Percentiles rank a stretch among this genome's conserved stretches.
phyloP scores from a whole-genome alignment of 30 jellyfish, hydroid and myxozoan genomes.

The Cassiopea andromeda region DNA sequence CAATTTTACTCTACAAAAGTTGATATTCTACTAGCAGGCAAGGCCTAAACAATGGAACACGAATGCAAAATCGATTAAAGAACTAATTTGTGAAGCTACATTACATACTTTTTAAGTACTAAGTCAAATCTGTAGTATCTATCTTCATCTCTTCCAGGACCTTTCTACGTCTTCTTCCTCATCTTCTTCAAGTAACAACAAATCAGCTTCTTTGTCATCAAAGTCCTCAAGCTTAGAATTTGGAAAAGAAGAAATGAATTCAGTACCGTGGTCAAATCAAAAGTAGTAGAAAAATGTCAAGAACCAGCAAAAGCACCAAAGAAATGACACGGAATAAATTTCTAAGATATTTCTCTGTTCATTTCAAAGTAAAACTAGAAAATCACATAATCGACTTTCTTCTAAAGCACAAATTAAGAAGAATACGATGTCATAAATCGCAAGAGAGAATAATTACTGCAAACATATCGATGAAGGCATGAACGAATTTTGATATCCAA shows the following conservation, averaged over 20 bases:
- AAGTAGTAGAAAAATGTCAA: background rate
- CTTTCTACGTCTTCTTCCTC: constrained; percentile 97
- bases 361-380: no score
- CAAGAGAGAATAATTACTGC: no score
- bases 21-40: background rate
- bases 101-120: constrained; percentile 19
- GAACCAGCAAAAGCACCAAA: no score
- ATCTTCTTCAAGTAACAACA: constrained; percentile 91
- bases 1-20: background rate
- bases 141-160: constrained; percentile 86
- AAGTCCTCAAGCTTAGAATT: constrained; percentile 69
- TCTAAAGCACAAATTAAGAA: no score
- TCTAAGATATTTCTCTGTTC: no score
- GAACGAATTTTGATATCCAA: no score
- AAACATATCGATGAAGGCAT: no score
- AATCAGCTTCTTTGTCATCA: constrained; percentile 91
- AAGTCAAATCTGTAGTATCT: background rate
- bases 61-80: background rate
- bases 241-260: background rate
- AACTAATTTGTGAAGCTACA: background rate
- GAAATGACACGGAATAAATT: no score
- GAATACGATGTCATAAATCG: no score
- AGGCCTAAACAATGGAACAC: background rate
- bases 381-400: no score
- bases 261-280: background rate